phyloP scores from a whole-genome alignment of 2,113 vertebrate genomes.

The Gila orcuttii region DNA sequence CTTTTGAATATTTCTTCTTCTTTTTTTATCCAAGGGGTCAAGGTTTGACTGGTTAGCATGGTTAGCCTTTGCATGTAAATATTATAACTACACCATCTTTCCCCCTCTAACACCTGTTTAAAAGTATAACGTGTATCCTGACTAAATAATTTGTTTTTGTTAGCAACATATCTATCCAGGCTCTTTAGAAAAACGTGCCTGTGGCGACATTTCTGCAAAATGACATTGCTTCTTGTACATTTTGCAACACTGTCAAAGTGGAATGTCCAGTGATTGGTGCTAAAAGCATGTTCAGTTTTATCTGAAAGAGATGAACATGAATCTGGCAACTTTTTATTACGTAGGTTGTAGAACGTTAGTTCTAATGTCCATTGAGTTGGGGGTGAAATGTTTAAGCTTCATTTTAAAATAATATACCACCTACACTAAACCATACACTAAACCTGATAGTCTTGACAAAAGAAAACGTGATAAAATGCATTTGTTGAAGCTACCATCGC shows the following conservation, averaged over 20 bases:
- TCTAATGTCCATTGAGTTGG: no score
- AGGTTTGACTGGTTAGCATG: background rate
- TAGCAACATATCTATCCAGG: background rate
- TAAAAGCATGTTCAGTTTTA: background rate
- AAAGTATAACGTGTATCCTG: background rate
- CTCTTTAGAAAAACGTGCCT: background rate
- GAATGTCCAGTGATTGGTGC: background rate
- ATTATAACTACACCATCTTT: background rate
- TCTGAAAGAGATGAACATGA: background rate
- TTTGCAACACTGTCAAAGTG: no score
- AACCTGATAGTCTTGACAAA: no score
- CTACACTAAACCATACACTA: no score
- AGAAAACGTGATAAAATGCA: no score
- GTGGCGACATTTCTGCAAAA: background rate
- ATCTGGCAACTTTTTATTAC: background rate
- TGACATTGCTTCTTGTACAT: background rate
- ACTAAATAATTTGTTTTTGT: background rate
- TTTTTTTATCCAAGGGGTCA: constrained; percentile 38
- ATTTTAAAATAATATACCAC: no score
- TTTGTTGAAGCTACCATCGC: no score
- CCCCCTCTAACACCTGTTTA: background rate
- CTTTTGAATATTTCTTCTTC: constrained; percentile 61
- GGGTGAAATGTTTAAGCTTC: no score
- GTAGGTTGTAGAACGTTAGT: no score
- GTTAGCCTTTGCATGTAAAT: background rate